Percentiles rank a stretch among this genome's conserved stretches.
Evolutionary conservation across 1,140 invertebrate genomes (phyloP).

Genomic region (Heliconius eleuchia): DNA sequence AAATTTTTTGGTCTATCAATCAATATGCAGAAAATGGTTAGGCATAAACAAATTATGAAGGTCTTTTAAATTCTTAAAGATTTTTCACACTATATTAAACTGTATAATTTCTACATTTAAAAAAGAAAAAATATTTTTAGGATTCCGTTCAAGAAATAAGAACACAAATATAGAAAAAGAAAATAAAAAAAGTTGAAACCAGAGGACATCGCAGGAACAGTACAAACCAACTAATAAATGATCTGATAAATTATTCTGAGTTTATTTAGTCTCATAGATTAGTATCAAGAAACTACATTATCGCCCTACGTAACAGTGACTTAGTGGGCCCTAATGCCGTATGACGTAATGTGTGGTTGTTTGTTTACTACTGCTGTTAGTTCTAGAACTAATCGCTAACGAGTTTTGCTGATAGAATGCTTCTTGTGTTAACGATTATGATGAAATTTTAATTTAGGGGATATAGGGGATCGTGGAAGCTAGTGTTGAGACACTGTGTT

Average conservation of each 20-base stretch:
- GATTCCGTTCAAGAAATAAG: too few species aligned
- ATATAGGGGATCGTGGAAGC: too few species aligned
- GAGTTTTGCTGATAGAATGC: not conserved
- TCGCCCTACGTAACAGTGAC: not conserved
- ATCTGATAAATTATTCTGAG: not conserved
- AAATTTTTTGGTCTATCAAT: too few species aligned
- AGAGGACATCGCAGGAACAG: not conserved
- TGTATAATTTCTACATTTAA: too few species aligned
- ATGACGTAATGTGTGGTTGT: not conserved
- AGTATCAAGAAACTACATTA: slow-evolving; percentile 10
- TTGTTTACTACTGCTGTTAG: not conserved
- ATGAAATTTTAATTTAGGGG: too few species aligned
- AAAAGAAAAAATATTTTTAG: too few species aligned
- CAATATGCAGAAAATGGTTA: too few species aligned
- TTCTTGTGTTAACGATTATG: too few species aligned
- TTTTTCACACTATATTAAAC: too few species aligned
- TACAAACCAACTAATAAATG: not conserved
- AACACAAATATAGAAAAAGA: not conserved
- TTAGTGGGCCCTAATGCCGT: not conserved
- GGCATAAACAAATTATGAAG: too few species aligned
- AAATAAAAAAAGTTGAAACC: not conserved
- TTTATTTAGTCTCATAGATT: slow-evolving; percentile 2
- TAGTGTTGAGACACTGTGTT: too few species aligned
- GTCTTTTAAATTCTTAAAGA: too few species aligned
- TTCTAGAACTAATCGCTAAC: not conserved